Evolutionary conservation across 2,113 vertebrate species (phyloP), one percentile per base, ranked within the genome.

Genomic region (Cyprinodon tularosa): DNA sequence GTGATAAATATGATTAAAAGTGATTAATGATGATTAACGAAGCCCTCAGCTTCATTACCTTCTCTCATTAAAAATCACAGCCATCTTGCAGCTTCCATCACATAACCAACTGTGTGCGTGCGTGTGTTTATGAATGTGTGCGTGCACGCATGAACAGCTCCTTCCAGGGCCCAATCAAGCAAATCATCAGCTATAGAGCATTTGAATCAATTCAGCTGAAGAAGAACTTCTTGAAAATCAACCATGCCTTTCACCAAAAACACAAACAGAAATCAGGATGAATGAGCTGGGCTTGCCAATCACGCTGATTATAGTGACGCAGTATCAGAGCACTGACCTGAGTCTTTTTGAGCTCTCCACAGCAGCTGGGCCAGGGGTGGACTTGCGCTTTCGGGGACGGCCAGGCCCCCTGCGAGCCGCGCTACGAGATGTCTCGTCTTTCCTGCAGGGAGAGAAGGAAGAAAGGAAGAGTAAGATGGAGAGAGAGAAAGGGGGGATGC

Each of bases 401-500:
- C 98, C 98, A 0, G 97, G 97, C n/a, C 98, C 96, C 0, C 98
- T 91, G 62, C 97, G 95, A 0, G 96, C 97, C 0, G 98, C 97
- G 89, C 97, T 98, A 38, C 96, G 94, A 1, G 95, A 96, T 76
- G 94, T 96, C 86, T 99, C 97, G 0, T 98, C 97, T 82, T 96
- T 96, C 93, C 97, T 99, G 91, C 67, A 73, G 78, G 68, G 48
- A 74, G 66, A 77, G 86, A 71, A 68, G 74, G 20, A 75, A 53
- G 45, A n/a, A 22, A 36, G 1, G 40, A 45, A 69, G 44, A 81
- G 74, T 61, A 77, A 42, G 73, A 76, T 75, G 68, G 70, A 11
- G 62, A 63, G 1, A 71, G 74, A 62, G 77, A 42, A 63, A 39
- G 64, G 62, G 63, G 72, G 86, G 86, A 82, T 83, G 50, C 48